Base-by-base conservation (phyloP, 2,113 vertebrate species). In the Melanerpes formicivorus region DNA sequence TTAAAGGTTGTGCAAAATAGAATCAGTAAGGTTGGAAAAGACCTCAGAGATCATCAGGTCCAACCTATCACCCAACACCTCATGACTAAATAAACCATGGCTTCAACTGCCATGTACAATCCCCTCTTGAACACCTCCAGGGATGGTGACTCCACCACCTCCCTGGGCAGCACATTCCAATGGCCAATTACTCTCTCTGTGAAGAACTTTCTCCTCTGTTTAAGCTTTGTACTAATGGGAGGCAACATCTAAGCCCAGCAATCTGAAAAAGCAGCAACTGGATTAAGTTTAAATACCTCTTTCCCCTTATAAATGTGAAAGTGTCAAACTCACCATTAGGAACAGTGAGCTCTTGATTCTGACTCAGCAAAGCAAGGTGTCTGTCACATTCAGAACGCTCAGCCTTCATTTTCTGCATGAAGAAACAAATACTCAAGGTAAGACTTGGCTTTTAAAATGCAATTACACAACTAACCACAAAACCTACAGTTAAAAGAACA, bases 311-410 rank as follows among this genome's bases (percentile, higher is more conserved):
- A 86, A 89, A 84, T 1, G 3, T n/a, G 1, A 1, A 86, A 30
- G 14, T 59, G 73, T 80, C 58, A 40, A 66, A 86, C 97, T 98
- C 91, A 98, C 97, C 32, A 46, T 84, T 67, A 72, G 66, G 82
- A 78, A 66, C 23, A 22, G 67, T 64, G 69, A 89, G 58, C 54
- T 90, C 93, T 60, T 73, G 78, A 81, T 96, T 87, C 30, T 74
- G 72, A 81, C 80, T 73, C 72, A 88, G 75, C 91, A 91, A 93
- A 91, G 2, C 26, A 18, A 86, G 80, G 70, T 14, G 34, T 44
- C 26, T 42, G 27, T 66, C 40, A 94, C 26, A 74, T 80, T n/a
- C 79, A 77, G 90, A 81, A 88, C 15, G 37, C 34, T 87, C 78
- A 67, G 86, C 29, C 46, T 91, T 94, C 29, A 42, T 67, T 27